Percentiles rank a stretch among this genome's conserved stretches.
These are phyloP conservation scores for Rhinoptilus africanus DNA, from an alignment of 2,113 vertebrate species.

Conservation along the genomic window DNA sequence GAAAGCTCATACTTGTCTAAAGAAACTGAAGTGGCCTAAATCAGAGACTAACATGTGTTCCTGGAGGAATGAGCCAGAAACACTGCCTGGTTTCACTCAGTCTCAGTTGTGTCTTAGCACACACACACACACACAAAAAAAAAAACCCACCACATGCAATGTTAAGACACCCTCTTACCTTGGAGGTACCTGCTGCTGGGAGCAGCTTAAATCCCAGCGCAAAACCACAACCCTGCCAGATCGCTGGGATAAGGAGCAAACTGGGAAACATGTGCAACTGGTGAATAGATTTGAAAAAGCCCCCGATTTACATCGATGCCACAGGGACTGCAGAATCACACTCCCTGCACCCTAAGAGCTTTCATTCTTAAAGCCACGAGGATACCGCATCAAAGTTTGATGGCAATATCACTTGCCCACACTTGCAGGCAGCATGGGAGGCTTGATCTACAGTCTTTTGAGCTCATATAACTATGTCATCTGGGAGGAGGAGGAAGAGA, in stretches of 20 bases:
- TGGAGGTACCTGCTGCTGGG: slow-evolving; percentile 51
- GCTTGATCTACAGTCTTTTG: background rate
- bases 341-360: background rate
- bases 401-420: background rate
- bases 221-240: background rate
- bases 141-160: background rate
- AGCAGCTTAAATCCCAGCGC: background rate
- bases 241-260: background rate
- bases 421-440: background rate
- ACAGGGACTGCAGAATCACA: background rate
- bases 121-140: background rate
- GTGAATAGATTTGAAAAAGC: slow-evolving; percentile 6
- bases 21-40: slow-evolving; percentile 9
- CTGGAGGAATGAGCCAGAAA: slow-evolving; percentile 45
- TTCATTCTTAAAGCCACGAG: background rate
- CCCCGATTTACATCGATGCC: background rate
- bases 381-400: background rate
- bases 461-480: background rate
- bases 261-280: background rate
- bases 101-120: slow-evolving; percentile 48
- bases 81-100: slow-evolving; percentile 62
- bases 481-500: background rate
- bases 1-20: background rate
- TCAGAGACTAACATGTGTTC: slow-evolving; percentile 45
- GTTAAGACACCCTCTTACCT: slow-evolving; percentile 55